Percentiles rank a stretch among this genome's conserved stretches.
Conservation (phyloP, 2,113 vertebrate species). For the Dunckerocampus dactyliophorus region DNA sequence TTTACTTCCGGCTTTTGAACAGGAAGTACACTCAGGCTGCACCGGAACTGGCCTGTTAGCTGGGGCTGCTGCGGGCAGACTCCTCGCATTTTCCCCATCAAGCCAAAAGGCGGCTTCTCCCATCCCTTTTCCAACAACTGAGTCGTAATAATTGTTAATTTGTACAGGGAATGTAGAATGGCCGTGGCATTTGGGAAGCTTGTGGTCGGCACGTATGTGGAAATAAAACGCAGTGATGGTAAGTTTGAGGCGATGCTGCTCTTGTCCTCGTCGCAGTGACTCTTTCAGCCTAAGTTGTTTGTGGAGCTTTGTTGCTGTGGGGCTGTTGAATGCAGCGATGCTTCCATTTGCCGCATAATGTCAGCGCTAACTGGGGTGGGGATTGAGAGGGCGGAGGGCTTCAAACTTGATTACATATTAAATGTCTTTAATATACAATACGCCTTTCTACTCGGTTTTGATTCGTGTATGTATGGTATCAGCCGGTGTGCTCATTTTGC, state of each 20-base stretch:
- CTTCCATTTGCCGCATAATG: slow-evolving; percentile 37
- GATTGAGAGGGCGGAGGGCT: slow-evolving; percentile 44
- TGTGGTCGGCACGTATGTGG: slow-evolving; percentile 89
- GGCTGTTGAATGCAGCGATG: slow-evolving; percentile 47
- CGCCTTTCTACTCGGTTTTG: neutral
- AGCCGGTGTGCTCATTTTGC: slow-evolving; percentile 1
- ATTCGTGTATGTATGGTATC: neutral
- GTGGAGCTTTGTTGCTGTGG: slow-evolving; percentile 60
- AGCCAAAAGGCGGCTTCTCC: slow-evolving; percentile 25
- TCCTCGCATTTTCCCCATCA: neutral
- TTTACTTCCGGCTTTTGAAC: slow-evolving; percentile 4
- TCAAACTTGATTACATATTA: neutral
- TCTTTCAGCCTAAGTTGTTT: slow-evolving; percentile 43
- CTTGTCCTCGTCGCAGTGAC: slow-evolving; percentile 20
- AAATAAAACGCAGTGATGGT: slow-evolving; percentile 96
- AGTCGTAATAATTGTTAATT: slow-evolving; percentile 13
- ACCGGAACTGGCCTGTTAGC: slow-evolving; percentile 11
- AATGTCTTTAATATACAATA: neutral
- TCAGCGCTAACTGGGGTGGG: slow-evolving; percentile 16
- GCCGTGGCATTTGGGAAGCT: slow-evolving; percentile 88
- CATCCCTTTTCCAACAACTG: slow-evolving; percentile 22
- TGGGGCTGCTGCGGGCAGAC: slow-evolving; percentile 1
- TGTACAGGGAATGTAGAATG: slow-evolving; percentile 81
- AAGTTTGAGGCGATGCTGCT: slow-evolving; percentile 60
- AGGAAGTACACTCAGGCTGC: slow-evolving; percentile 1